Percentiles rank a stretch among this genome's conserved stretches.
Evolutionary conservation across 64 coral and sea anemone genomes (phyloP).

Genomic region (Montipora foliosa): DNA sequence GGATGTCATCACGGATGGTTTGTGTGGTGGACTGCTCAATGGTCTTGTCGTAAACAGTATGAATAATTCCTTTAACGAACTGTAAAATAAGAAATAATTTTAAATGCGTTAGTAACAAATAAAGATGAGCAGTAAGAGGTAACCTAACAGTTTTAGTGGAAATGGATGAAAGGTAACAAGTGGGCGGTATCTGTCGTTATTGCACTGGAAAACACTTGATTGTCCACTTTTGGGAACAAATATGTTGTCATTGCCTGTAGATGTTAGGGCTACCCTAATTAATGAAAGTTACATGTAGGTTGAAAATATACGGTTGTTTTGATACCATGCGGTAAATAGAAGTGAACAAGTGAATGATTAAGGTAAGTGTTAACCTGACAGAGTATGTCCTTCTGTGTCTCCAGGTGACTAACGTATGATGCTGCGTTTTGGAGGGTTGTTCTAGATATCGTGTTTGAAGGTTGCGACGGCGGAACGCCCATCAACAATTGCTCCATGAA

Average conservation of each 20-base stretch:
- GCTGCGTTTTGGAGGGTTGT: constrained; percentile 20
- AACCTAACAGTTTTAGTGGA: too few relatives aligned
- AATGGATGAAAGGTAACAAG: background rate
- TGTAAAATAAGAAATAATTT: background rate
- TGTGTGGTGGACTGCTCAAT: background rate
- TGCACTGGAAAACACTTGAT: too few relatives aligned
- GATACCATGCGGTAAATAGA: background rate
- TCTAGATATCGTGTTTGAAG: background rate
- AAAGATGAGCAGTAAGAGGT: background rate
- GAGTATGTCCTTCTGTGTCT: constrained; percentile 41
- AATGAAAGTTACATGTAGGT: too few relatives aligned
- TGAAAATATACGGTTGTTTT: too few relatives aligned
- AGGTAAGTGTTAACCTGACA: constrained; percentile 43
- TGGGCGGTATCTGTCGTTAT: background rate
- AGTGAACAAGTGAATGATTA: background rate
- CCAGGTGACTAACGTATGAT: constrained; percentile 13
- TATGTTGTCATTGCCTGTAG: too few relatives aligned
- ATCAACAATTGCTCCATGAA: constrained; percentile 3
- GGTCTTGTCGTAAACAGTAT: constrained; percentile 10
- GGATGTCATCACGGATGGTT: background rate
- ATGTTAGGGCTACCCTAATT: too few relatives aligned
- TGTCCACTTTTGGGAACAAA: too few relatives aligned
- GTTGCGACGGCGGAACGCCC: background rate
- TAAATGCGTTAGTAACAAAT: background rate
- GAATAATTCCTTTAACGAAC: background rate